Conservation (phyloP, 2,113 vertebrate genomes). For the Eupsittula cactorum region DNA sequence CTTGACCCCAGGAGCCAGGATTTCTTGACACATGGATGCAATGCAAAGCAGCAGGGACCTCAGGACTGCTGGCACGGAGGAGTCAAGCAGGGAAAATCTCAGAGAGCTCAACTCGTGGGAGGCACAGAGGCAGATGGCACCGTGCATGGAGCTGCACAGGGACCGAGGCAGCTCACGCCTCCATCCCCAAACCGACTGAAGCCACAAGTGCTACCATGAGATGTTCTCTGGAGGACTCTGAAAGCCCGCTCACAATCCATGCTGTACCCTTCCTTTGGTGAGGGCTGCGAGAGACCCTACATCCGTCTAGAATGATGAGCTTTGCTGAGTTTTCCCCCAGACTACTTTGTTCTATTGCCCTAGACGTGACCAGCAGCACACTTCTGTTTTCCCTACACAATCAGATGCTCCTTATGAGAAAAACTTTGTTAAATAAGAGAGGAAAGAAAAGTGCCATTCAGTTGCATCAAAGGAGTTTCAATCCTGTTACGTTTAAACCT, state of each 20-base stretch:
- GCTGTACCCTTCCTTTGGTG: not conserved
- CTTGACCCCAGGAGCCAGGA: conserved; percentile 66
- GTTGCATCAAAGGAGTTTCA: not conserved
- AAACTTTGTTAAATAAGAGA: not conserved
- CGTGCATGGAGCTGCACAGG: accelerated
- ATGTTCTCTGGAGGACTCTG: not conserved
- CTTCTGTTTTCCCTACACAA: not conserved
- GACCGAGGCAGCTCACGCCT: not conserved
- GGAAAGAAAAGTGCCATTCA: not conserved
- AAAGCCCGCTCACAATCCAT: not conserved
- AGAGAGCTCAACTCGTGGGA: not conserved
- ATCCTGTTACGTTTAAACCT: not conserved
- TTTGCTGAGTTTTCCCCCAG: not conserved
- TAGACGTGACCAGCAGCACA: not conserved
- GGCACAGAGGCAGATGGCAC: not conserved
- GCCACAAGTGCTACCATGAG: not conserved
- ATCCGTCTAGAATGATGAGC: not conserved
- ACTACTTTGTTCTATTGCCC: not conserved
- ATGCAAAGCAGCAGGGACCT: conserved; percentile 31
- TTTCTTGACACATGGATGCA: conserved; percentile 39
- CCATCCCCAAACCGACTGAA: not conserved
- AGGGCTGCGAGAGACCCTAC: not conserved
- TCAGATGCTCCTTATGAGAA: not conserved
- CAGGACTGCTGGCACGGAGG: not conserved
- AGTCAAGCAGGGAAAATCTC: not conserved